phyloP scores from a whole-genome alignment of 2,113 vertebrate species.

The Heliornis fulica region DNA sequence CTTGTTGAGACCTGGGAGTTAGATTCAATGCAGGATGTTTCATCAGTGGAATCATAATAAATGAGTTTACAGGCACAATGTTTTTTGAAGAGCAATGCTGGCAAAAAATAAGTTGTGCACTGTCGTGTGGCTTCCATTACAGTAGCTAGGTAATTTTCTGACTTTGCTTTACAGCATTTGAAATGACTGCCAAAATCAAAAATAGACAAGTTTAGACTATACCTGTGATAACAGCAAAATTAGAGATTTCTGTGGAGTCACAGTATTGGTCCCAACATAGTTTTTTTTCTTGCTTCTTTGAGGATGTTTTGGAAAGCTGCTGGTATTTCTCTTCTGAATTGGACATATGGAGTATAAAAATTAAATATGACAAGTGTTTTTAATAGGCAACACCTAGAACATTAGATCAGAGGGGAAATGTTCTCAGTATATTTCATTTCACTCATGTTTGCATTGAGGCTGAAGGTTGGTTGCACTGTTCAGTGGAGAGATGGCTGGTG shows the following conservation, averaged over 20 bases:
- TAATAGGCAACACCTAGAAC: neutral
- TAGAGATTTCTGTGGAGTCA: neutral
- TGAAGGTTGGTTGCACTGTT: neutral
- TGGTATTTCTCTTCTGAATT: neutral
- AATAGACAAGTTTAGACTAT: slow-evolving; percentile 26
- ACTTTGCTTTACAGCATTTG: slow-evolving; percentile 26
- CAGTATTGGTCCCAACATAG: neutral
- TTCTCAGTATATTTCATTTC: neutral
- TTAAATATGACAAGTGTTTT: neutral
- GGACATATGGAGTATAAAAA: neutral
- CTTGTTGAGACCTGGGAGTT: neutral
- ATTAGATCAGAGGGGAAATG: neutral
- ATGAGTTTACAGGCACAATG: neutral
- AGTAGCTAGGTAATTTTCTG: slow-evolving; percentile 2
- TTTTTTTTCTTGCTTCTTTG: neutral
- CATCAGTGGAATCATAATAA: neutral
- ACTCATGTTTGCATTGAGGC: neutral
- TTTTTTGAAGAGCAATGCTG: neutral
- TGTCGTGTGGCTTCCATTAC: slow-evolving; percentile 9
- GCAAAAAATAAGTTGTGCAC: neutral
- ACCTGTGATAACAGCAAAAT: neutral
- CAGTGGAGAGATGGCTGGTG: neutral
- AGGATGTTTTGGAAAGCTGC: slow-evolving; percentile 15
- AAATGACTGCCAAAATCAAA: slow-evolving; percentile 26
- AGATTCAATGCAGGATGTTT: neutral